Base-by-base conservation (phyloP, 2,888 invertebrate genomes). In the Conops quadrifasciatus region DNA sequence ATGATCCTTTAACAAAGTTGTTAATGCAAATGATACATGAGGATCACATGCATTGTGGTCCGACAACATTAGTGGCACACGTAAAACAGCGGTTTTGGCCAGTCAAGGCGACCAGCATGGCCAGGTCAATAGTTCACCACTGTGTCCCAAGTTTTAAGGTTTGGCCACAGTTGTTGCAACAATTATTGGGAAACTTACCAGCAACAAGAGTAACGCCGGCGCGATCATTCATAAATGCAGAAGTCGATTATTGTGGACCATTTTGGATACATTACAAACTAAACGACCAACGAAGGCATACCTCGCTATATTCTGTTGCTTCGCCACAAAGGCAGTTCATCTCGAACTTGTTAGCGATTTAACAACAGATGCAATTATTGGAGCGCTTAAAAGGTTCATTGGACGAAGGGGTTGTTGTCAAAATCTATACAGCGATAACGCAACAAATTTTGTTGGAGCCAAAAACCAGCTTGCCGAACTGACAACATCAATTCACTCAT, bases 371-470 rank as follows among this genome's bases (percentile, higher is more conserved):
- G 58, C 70, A 26, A 74, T 76, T 28, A 58, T 76, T 21, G 74
- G 70, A 26, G 70, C 71, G n/a, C 49, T 72, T 13, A 69, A 71
- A 65, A 45, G 73, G 59, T 77, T 75, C 67, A 56, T 43, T 13
- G 56, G 66, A 36, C 58, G 75, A 4, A 63, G 74, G 56, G 74
- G 74, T 11, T 30, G 64, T 9, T 73, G 72, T 19, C 30, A 60
- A 16, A 59, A 69, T n/a, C 43, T 77, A 11, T 75, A 73, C 60
- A 72, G 72, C 47, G 73, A 75, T 21, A 74, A 74, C 51, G 75
- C 73, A 3, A 75, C 74, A 1, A 74, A 74, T 19, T 75, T 75
- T 58, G 67, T 74, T 53, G 67, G 56, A 36, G 67, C 58, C 7
- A 19, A 56, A 56, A 36, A 56, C 24, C 36, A 58, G 45, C 58